phyloP scores from a whole-genome alignment of 2,888 invertebrate species.

The Strigamia maritima region DNA sequence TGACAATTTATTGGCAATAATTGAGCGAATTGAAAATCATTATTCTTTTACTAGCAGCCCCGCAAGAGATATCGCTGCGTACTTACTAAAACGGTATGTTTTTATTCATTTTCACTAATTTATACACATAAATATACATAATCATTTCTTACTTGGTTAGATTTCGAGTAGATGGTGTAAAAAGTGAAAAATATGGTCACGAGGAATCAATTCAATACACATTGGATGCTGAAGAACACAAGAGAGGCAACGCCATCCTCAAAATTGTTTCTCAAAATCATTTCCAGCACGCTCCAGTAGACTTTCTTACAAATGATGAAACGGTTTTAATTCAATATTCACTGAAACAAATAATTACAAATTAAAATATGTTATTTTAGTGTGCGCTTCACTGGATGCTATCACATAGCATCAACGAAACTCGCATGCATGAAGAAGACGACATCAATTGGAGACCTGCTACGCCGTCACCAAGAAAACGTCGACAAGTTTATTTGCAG shows the following conservation, averaged over 20 bases:
- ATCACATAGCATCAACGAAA: background rate
- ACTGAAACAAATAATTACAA: too few species aligned
- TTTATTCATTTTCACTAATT: background rate
- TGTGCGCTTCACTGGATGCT: background rate
- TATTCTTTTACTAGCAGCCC: background rate
- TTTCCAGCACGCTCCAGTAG: background rate
- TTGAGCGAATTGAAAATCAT: background rate
- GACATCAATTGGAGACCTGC: background rate
- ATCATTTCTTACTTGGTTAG: background rate
- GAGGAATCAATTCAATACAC: background rate
- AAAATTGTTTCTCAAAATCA: background rate
- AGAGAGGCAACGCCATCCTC: background rate
- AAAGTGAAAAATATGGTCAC: background rate
- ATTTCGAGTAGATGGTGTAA: background rate
- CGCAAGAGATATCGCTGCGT: background rate
- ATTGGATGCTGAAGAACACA: background rate
- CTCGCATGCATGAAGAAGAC: background rate
- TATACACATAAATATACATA: background rate
- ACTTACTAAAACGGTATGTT: background rate
- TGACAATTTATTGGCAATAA: background rate
- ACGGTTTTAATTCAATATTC: background rate
- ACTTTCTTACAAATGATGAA: background rate
- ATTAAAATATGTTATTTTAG: background rate
- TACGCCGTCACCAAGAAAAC: background rate
- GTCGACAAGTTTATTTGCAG: background rate